Conservation (phyloP, 2,888 invertebrate genomes). For the Rhingia campestris region DNA sequence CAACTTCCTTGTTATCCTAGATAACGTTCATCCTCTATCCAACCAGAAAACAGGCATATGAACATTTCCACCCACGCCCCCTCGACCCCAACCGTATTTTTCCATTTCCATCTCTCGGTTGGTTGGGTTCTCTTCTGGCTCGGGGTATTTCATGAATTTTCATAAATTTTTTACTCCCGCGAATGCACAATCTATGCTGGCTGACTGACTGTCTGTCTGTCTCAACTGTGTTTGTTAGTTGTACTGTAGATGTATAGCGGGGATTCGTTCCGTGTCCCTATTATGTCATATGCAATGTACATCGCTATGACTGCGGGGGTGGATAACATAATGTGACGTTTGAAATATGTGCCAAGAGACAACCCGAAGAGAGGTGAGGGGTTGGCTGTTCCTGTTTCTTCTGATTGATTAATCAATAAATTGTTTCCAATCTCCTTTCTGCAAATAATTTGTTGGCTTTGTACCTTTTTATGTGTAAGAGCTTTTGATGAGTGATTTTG, state of each 20-base stretch:
- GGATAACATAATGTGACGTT: slow-evolving; percentile 37
- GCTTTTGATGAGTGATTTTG: not conserved
- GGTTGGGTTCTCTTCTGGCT: not conserved
- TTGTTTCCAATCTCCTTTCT: slow-evolving; percentile 3
- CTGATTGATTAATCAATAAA: slow-evolving; percentile 62
- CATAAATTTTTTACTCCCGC: slow-evolving; percentile 43
- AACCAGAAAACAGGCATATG: slow-evolving; percentile 12
- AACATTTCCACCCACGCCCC: slow-evolving; percentile 4
- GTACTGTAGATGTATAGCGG: not conserved
- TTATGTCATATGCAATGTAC: slow-evolving; percentile 60
- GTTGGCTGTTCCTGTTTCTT: slow-evolving; percentile 14
- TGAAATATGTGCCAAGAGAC: slow-evolving; percentile 51
- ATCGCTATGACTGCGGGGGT: not conserved
- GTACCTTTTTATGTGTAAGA: not conserved
- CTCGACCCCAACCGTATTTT: not conserved
- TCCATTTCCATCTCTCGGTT: not conserved
- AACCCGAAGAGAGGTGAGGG: not conserved
- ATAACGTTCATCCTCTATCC: slow-evolving; percentile 45
- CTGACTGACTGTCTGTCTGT: not conserved
- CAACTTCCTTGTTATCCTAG: slow-evolving; percentile 41
- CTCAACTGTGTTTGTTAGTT: not conserved
- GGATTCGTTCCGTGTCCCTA: slow-evolving; percentile 43
- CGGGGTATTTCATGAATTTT: slow-evolving; percentile 33
- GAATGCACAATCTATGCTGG: slow-evolving; percentile 47
- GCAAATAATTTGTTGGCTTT: no score